Evolutionary conservation across 2,113 vertebrate genomes (phyloP), one percentile per base, ranked within the genome.

Genomic region (Emydura subglobosa): DNA sequence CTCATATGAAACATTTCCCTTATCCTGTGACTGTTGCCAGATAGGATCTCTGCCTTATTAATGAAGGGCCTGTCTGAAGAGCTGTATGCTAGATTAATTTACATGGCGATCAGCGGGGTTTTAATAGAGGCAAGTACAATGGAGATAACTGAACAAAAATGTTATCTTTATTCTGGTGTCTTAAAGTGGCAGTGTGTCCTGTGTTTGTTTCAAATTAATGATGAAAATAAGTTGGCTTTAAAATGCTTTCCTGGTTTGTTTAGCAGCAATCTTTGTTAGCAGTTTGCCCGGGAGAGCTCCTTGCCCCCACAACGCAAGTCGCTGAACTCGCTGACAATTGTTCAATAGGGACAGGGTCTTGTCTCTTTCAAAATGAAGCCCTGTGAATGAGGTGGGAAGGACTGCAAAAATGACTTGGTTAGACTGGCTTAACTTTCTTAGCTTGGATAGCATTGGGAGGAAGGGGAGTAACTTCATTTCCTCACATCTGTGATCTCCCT

Each of bases 71-170:
- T 85, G 59, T 79, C 94, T 80, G 85, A 24, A 79, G 83, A 50
- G 85, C 24, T 76, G 72, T 76, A 44, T 42, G 72, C 39, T 76
- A 76, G 42, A 76, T 91, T 87, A 72, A 94, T 95, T 96, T 84
- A 68, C 50, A 22, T 87, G 61, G 78, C 42, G 89, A 93, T 93
- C 82, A 84, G 44, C 44, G 85, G 88, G 80, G 72, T 78, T 96
- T 96, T 44, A 79, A 89, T 81, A 88, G 80, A 89, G 81, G 49
- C 87, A 85, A 87, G 72, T 96, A 53, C 25, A 92, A 94, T 94
- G 94, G 93, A 44, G 11, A 68, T 68, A 44, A 44, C n/a, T n/a
- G n/a, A n/a, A n/a, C n/a, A n/a, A n/a, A n/a, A n/a, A n/a, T n/a
- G n/a, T 29, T 42, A 42, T 29, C 14, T 12, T 29, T 9, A 19